Evolutionary conservation across 2,113 vertebrate species (phyloP).

Genomic region (Epinephelus cyanopodus): DNA sequence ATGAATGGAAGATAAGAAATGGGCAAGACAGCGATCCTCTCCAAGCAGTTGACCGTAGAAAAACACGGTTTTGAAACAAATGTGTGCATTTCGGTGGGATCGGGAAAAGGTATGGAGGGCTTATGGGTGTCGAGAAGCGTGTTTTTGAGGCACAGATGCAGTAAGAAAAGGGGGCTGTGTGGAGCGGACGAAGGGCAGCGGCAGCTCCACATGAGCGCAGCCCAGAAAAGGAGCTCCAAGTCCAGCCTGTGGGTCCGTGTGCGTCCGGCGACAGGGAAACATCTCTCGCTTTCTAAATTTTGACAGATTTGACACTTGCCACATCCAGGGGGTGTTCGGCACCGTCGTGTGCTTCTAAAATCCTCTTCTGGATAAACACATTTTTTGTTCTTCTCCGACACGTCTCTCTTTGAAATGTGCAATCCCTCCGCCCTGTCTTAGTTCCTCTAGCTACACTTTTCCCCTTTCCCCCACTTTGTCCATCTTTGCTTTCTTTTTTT

Average conservation of each 20-base stretch:
- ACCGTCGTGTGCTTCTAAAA: constrained; percentile 66
- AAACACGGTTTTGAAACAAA: constrained; percentile 79
- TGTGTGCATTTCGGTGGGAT: constrained; percentile 71
- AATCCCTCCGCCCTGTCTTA: constrained; percentile 83
- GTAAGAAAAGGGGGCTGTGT: constrained; percentile 58
- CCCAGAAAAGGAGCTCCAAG: constrained; percentile 83
- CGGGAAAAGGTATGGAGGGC: constrained; percentile 51
- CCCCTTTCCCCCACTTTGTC: constrained; percentile 77
- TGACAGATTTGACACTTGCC: constrained; percentile 71
- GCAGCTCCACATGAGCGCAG: constrained; percentile 81
- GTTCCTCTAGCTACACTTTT: constrained; percentile 78
- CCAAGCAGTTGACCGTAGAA: constrained; percentile 75
- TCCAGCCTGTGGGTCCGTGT: constrained; percentile 86
- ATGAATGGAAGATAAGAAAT: constrained; percentile 84
- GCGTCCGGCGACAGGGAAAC: constrained; percentile 75
- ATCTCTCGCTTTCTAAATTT: constrained; percentile 64
- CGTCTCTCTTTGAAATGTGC: constrained; percentile 71
- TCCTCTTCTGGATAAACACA: constrained; percentile 78
- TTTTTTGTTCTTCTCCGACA: constrained; percentile 73
- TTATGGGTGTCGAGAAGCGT: constrained; percentile 73
- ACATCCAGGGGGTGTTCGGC: constrained; percentile 71
- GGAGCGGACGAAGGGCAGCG: constrained; percentile 78
- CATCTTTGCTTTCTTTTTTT: constrained; percentile 63
- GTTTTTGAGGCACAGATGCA: constrained; percentile 71
- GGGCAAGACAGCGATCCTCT: constrained; percentile 84